phyloP scores from a whole-genome alignment of 2,797 vertebrate genomes.

The Gorsachius magnificus region DNA sequence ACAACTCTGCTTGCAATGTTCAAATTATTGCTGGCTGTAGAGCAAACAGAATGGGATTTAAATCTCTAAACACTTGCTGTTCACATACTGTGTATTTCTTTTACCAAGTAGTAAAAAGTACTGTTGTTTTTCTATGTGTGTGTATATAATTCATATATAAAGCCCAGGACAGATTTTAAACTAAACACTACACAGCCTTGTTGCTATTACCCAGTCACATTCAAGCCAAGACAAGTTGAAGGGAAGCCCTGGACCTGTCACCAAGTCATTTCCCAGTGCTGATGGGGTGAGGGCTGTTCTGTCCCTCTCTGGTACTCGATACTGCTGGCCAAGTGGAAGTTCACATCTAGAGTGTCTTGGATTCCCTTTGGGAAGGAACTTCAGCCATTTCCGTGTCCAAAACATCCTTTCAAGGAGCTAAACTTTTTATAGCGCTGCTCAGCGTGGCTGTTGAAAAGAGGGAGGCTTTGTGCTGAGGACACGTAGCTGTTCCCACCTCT shows the following conservation, averaged over 20 bases:
- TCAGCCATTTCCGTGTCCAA: not conserved
- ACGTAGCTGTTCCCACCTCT: not conserved
- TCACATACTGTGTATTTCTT: not conserved
- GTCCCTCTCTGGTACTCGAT: not conserved
- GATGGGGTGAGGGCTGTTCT: not conserved
- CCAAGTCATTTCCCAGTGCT: not conserved
- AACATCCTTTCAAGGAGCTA: not conserved
- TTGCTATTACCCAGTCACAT: fast-evolving
- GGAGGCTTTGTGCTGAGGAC: not conserved
- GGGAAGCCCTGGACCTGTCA: not conserved
- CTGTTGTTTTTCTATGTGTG: fast-evolving
- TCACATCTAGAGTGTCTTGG: not conserved
- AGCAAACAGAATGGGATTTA: not conserved
- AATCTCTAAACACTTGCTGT: not conserved
- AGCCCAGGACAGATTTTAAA: not conserved
- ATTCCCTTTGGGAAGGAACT: not conserved
- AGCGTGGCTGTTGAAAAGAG: not conserved
- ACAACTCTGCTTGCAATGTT: not conserved
- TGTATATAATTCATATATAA: no score
- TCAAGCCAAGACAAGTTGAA: not conserved
- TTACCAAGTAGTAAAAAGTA: fast-evolving
- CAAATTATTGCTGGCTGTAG: not conserved
- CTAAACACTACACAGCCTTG: not conserved
- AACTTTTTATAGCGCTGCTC: not conserved
- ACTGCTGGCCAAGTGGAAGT: not conserved